Percentiles rank a stretch among this genome's conserved stretches.
phyloP scores from a whole-genome alignment of 2,888 invertebrate genomes.

The Apamea anceps region DNA sequence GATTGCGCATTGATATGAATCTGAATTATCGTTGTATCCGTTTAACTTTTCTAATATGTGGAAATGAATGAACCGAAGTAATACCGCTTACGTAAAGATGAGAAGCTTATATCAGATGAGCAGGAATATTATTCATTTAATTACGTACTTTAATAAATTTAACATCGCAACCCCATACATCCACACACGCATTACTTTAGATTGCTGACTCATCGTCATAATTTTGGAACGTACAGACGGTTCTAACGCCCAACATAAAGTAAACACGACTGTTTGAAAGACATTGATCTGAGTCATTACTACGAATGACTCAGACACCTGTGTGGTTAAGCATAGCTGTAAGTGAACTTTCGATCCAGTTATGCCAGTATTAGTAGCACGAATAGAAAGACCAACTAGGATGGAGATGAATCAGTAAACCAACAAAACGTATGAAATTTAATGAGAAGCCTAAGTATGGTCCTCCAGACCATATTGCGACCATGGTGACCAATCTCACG shows the following conservation, averaged over 20 bases:
- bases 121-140: conserved; percentile 56
- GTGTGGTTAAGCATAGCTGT: neutral
- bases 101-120: conserved; percentile 42
- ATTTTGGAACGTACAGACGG: conserved; percentile 50
- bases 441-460: too few species aligned
- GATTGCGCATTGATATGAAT: conserved; percentile 6
- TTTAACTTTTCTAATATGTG: conserved; percentile 20
- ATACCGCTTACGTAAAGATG: conserved; percentile 28
- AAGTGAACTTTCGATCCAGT: too few species aligned
- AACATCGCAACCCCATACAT: conserved; percentile 59
- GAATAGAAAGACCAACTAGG: neutral
- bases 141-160: conserved; percentile 59
- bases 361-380: neutral
- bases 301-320: neutral
- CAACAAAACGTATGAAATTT: neutral
- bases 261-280: neutral
- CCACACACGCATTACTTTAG: conserved; percentile 56
- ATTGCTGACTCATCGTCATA: conserved; percentile 64
- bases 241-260: neutral
- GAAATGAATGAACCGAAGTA: neutral
- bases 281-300: neutral
- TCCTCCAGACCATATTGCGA: too few species aligned
- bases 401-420: neutral
- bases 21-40: conserved; percentile 23
- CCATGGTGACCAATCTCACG: too few species aligned